Percentiles rank a stretch among this genome's conserved stretches.
These are phyloP conservation scores for Nannoperca obscura DNA, from an alignment of 2,797 vertebrate species.

Conservation along the genomic window DNA sequence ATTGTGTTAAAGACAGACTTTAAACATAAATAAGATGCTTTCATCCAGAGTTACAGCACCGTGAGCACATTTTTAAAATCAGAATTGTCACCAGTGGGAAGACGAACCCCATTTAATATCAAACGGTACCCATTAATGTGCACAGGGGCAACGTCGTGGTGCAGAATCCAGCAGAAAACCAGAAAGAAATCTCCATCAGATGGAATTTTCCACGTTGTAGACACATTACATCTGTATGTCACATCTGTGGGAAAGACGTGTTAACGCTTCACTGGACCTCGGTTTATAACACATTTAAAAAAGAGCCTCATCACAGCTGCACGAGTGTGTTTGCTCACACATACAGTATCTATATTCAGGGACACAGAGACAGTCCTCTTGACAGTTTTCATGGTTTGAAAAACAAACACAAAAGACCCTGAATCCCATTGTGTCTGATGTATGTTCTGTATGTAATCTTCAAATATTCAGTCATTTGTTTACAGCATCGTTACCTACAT, in stretches of 20 bases:
- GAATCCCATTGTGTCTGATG: conserved; percentile 11
- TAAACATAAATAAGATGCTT: conserved; percentile 35
- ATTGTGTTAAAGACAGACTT: not conserved
- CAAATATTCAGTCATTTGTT: conserved; percentile 15
- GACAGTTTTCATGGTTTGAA: conserved; percentile 42
- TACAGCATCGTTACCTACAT: not conserved
- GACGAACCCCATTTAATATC: not conserved
- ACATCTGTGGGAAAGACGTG: conserved; percentile 59
- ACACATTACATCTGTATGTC: conserved; percentile 54
- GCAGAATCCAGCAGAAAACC: not conserved
- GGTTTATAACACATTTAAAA: conserved; percentile 48
- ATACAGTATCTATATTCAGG: conserved; percentile 13
- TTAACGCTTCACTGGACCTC: conserved; percentile 45
- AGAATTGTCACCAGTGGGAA: conserved; percentile 17
- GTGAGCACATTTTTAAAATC: conserved; percentile 27
- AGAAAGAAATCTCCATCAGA: conserved; percentile 54
- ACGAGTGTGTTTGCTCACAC: conserved; percentile 47
- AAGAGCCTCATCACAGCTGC: conserved; percentile 52
- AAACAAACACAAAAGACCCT: conserved; percentile 7
- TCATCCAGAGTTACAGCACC: conserved; percentile 4
- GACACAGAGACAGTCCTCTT: conserved; percentile 20
- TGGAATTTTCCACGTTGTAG: conserved; percentile 58
- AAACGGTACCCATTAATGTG: conserved; percentile 36
- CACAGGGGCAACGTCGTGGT: not conserved
- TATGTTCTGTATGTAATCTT: not conserved